phyloP scores from a whole-genome alignment of 2,888 invertebrate genomes.

The Tipula unca region DNA sequence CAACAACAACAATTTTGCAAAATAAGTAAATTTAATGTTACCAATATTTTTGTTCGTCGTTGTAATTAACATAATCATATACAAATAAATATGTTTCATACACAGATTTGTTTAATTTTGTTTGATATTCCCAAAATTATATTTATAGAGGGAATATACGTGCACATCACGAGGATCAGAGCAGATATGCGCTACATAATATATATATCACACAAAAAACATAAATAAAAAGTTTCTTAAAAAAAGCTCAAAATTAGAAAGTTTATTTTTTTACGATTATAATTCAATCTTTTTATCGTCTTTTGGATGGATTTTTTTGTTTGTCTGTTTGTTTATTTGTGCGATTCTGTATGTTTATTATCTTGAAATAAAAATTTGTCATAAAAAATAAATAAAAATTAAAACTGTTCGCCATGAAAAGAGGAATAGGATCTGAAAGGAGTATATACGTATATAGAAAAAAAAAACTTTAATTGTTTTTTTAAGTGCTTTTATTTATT shows the following conservation, averaged over 20 bases:
- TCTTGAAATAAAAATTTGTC: not conserved
- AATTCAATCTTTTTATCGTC: not conserved
- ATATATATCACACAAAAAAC: not conserved
- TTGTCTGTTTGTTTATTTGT: not conserved
- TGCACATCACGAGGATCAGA: not conserved
- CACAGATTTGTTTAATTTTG: not conserved
- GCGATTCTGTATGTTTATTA: not conserved
- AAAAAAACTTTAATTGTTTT: not conserved
- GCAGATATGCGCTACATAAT: not conserved
- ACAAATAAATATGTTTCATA: not conserved
- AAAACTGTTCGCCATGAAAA: not conserved
- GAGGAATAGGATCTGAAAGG: not conserved
- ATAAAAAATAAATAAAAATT: not conserved
- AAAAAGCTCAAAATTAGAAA: not conserved
- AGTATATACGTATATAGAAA: not conserved
- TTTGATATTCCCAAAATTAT: not conserved
- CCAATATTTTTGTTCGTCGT: not conserved
- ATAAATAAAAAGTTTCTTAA: not conserved
- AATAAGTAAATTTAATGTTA: not conserved
- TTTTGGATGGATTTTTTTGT: not conserved
- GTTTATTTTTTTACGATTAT: not conserved
- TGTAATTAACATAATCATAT: not conserved
- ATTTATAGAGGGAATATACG: not conserved
- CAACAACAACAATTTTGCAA: not conserved
- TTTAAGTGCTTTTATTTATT: slow-evolving; percentile 14